Evolutionary conservation across 2,888 invertebrate species (phyloP), one percentile per base, ranked within the genome.

Genomic region (Lepetodrilus schrolli): DNA sequence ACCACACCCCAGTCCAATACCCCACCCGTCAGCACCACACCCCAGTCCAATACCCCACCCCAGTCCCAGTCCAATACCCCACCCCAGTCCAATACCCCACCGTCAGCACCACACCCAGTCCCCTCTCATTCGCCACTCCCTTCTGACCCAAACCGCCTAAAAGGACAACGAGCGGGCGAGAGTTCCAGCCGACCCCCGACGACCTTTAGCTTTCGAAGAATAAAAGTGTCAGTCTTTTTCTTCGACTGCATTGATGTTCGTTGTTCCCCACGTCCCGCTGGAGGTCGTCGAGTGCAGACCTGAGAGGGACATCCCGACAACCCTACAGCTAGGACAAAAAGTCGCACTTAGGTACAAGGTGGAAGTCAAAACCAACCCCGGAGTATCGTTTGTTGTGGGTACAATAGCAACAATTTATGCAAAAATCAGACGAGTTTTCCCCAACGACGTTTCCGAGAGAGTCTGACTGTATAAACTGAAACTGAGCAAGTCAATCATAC

Each of bases 391-490:
- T 58, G 58, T 58, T 26, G 34, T 2, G 17, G 17, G 7, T 13
- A 58, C 34, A 58, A 58, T 58, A n/a, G 58, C 26, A 58, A 58
- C 58, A 58, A 58, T 58, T 58, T 58, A 58, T 58, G 58, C 58
- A 58, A 58, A 58, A 58, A 58, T 58, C 58, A 8, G 26, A 17
- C n/a, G n/a, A 34, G 17, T 23, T 58, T 58, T 34, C 34, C 58
- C 34, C 26, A 13, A 8, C 58, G 30, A 58, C 58, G 58, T 17
- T 58, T 58, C 58, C 58, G 58, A 26, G 58, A 30, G 58, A 17
- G 26, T 23, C 30, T 30, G 30, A 58, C 30, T 34, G 58, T 26
- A 58, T 34, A 30, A 17, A 30, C 30, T 30, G 30, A 58, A 58
- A 26, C 26, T 58, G 58, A n/a, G 17, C 58, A 34, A 58, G 58